A percentile compares a stretch with the other conserved stretches of the same genome.
These are phyloP conservation scores for Agonopterix alstromeriana DNA, from an alignment of 2,888 invertebrate genomes.

Conservation along the genomic window DNA sequence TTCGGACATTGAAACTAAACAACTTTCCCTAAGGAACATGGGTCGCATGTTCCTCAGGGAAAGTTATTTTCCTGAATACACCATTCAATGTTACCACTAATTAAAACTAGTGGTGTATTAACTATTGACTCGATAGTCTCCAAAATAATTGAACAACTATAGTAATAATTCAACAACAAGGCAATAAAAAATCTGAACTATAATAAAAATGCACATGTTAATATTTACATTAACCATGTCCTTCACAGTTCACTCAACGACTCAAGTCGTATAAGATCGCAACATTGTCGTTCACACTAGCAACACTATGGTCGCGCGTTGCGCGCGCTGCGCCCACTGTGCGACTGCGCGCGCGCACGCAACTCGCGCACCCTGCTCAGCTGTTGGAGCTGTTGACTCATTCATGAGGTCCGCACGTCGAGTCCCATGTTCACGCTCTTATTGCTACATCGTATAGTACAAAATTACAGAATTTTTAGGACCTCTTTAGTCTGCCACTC, in stretches of 20 bases:
- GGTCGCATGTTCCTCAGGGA: too few relatives aligned
- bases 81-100: too few relatives aligned
- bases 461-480: too few relatives aligned
- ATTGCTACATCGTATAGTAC: too few relatives aligned
- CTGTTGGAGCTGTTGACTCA: not conserved
- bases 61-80: too few relatives aligned
- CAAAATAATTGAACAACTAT: too few relatives aligned
- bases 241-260: slow-evolving; percentile 27
- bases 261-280: slow-evolving; percentile 13
- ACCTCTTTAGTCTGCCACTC: too few relatives aligned
- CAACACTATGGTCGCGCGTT: slow-evolving; percentile 30
- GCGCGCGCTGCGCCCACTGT: slow-evolving; percentile 58
- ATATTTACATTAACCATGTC: slow-evolving; percentile 13
- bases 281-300: slow-evolving; percentile 9
- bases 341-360: slow-evolving; percentile 17
- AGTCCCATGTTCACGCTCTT: too few relatives aligned
- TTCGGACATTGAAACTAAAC: too few relatives aligned
- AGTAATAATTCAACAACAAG: not conserved
- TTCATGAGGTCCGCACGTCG: not conserved
- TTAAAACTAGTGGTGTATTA: too few relatives aligned
- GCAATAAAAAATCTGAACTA: not conserved
- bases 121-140: too few relatives aligned
- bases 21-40: too few relatives aligned
- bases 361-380: not conserved
- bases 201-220: slow-evolving; percentile 12